Base-by-base conservation (phyloP, 2,113 vertebrate species). In the Calidris pugnax region DNA sequence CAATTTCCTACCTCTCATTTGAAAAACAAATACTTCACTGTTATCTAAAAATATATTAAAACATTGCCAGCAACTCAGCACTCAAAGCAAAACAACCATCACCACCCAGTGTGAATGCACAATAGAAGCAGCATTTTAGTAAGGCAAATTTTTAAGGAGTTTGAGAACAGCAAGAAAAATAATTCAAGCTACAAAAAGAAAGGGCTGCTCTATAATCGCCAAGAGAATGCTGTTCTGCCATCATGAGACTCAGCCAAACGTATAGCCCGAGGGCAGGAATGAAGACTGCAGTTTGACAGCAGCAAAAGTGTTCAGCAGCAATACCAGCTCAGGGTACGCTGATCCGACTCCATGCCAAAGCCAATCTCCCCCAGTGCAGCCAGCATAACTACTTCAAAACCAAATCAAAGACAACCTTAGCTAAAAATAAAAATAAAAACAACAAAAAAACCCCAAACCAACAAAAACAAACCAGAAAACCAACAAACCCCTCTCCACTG, bases 11-110 rank as follows among this genome's bases (percentile, higher is more conserved):
- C 89, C 85, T 94, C 93, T 81, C 72, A 71, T 85, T 95, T 78
- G 86, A 93, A 96, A 97, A 96, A 93, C 94, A 93, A 97, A 96
- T 95, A 96, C 86, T 93, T 86, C 68, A 84, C 90, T 94, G 93
- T 97, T 97, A 94, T 90, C 96, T 96, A 94, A 96, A 96, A 97
- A 94, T 90, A 86, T 68, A 94, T 95, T 94, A 95, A 95, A 96
- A 68, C 93, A 78, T 30, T 96, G 95, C 95, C 95, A 96, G 83
- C 96, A 92, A 89, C 80, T 37, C 88, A 75, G 90, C 76, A 87
- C 72, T 95, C 82, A 64, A 95, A 94, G 90, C 93, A 97, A 93
- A 97, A 96, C 95, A 90, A 90, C 68, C 92, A 96, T 86, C 97
- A 96, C 92, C 92, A 89, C 93, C 96, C 95, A 97, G 92, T 23